Percentiles rank a stretch among this genome's conserved stretches.
These are phyloP conservation scores for Hipparchia semele DNA, from an alignment of 2,888 invertebrate species.

Conservation along the genomic window DNA sequence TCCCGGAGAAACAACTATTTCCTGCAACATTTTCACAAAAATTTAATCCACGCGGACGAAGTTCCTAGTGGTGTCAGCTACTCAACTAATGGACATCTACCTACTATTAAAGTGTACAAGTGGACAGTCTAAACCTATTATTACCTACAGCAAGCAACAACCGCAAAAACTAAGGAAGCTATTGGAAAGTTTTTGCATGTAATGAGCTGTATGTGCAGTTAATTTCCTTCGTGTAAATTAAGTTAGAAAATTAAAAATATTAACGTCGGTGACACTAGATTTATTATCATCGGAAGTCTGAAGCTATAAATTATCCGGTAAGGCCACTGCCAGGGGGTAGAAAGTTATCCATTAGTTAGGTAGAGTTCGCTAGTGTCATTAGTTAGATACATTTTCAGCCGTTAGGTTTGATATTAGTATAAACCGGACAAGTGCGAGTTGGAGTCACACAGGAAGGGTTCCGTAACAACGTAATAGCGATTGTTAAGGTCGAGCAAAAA, in stretches of 20 bases:
- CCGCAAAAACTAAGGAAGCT: conserved; percentile 36
- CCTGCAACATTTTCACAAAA: too few relatives aligned
- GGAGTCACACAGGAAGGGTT: too few relatives aligned
- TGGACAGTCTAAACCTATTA: neutral
- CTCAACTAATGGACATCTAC: neutral
- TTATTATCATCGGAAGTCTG: conserved; percentile 46
- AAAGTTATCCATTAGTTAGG: conserved; percentile 53
- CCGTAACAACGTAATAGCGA: too few relatives aligned
- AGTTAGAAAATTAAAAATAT: conserved; percentile 41
- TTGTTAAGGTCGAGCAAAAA: too few relatives aligned
- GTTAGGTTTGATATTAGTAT: conserved; percentile 6
- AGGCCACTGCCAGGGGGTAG: conserved; percentile 47
- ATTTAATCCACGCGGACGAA: too few relatives aligned
- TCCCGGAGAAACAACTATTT: too few relatives aligned
- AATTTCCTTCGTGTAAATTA: conserved; percentile 38
- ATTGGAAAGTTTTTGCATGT: conserved; percentile 33
- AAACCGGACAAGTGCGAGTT: neutral
- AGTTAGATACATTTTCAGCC: conserved; percentile 33
- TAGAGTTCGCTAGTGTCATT: conserved; percentile 33
- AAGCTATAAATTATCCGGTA: conserved; percentile 40
- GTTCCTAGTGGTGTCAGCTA: neutral
- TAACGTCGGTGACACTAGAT: conserved; percentile 37
- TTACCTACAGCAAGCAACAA: conserved; percentile 2
- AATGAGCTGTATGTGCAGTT: conserved; percentile 32
- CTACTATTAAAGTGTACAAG: neutral